phyloP scores from a whole-genome alignment of 1,140 invertebrate genomes.

The Adelges cooleyi region DNA sequence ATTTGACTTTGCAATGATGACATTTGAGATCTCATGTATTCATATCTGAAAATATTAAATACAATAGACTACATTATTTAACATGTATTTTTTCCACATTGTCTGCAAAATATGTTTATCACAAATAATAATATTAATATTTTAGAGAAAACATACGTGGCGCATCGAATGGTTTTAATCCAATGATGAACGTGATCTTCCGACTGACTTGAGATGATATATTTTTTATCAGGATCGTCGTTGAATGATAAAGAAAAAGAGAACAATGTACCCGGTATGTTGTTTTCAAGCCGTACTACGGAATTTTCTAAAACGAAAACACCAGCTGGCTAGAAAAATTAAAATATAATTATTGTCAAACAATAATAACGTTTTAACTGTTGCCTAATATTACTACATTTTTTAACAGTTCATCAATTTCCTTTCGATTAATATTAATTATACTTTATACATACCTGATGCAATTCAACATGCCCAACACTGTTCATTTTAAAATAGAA shows the following conservation, averaged over 20 bases:
- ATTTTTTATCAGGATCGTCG: conserved; percentile 53
- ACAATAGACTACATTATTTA: too few relatives aligned
- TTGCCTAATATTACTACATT: too few relatives aligned
- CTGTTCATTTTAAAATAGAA: conserved; percentile 63
- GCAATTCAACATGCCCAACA: conserved; percentile 49
- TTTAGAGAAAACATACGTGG: conserved; percentile 35
- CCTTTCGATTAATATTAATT: too few relatives aligned
- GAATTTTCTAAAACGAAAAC: conserved; percentile 57
- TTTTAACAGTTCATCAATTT: too few relatives aligned
- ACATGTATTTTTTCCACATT: too few relatives aligned
- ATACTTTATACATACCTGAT: conserved; percentile 38
- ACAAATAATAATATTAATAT: background rate
- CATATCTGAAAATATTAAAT: conserved; percentile 44
- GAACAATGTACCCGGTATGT: conserved; percentile 46
- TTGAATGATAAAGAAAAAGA: conserved; percentile 54
- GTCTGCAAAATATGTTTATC: background rate
- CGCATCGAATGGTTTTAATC: conserved; percentile 46
- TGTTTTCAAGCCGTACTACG: conserved; percentile 48
- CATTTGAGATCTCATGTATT: conserved; percentile 46
- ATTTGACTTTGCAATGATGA: conserved; percentile 48
- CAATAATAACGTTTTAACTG: too few relatives aligned
- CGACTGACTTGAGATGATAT: conserved; percentile 50
- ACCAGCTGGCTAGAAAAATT: conserved; percentile 46
- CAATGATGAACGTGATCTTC: conserved; percentile 50
- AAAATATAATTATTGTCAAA: too few relatives aligned